Conservation (phyloP, 2,888 invertebrate species). For the Stratiomys singularior region DNA sequence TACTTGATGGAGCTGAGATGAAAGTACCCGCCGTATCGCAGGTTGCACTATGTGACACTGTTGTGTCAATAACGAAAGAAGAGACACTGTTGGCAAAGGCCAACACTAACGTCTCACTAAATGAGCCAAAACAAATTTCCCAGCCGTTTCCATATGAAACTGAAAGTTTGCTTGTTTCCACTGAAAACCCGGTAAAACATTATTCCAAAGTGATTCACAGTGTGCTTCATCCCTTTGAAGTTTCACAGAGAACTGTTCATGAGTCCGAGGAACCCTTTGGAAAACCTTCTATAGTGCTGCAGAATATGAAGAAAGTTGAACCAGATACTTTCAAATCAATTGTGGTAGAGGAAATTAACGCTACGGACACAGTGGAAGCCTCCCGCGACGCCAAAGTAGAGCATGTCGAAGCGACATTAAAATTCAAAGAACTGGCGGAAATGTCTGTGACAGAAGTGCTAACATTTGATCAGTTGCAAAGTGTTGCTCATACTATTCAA, state of each 20-base stretch:
- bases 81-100: background rate
- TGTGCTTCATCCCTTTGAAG: slow-evolving; percentile 60
- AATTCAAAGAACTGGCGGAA: slow-evolving; percentile 4
- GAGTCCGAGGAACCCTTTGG: slow-evolving; percentile 1
- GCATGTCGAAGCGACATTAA: slow-evolving; percentile 55
- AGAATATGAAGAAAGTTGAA: slow-evolving; percentile 34
- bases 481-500: slow-evolving; percentile 14
- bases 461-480: slow-evolving; percentile 38
- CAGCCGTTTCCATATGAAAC: slow-evolving; percentile 45
- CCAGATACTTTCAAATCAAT: slow-evolving; percentile 44
- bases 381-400: slow-evolving; percentile 64
- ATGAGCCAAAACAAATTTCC: slow-evolving; percentile 51
- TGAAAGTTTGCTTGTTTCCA: background rate
- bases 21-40: slow-evolving; percentile 66
- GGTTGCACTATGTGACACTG: slow-evolving; percentile 62
- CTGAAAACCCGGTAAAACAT: slow-evolving; percentile 15
- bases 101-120: background rate
- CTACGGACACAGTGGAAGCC: slow-evolving; percentile 53
- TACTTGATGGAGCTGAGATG: slow-evolving; percentile 63
- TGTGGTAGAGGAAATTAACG: slow-evolving; percentile 42
- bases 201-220: slow-evolving; percentile 22
- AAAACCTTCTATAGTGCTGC: background rate
- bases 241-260: slow-evolving; percentile 64
- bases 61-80: slow-evolving; percentile 50
- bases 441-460: slow-evolving; percentile 38